These are phyloP conservation scores for Lasioglossum albipes DNA, from an alignment of 1,140 invertebrate species.

Conservation along the genomic window DNA sequence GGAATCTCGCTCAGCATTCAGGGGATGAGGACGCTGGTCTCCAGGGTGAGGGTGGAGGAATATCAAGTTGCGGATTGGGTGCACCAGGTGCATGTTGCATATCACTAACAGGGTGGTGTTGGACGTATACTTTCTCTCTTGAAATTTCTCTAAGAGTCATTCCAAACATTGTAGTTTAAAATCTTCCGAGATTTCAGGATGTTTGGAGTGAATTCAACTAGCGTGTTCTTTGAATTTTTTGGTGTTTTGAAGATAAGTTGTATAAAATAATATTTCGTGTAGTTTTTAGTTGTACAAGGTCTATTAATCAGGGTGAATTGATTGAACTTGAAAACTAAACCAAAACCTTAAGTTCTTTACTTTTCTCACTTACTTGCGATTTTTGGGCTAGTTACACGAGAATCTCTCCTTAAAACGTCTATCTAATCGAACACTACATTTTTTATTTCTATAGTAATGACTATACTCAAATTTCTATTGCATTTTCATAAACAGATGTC, in stretches of 20 bases:
- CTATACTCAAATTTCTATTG: background rate
- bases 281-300: too few species aligned
- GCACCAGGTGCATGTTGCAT: slow-evolving; percentile 71
- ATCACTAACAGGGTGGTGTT: slow-evolving; percentile 55
- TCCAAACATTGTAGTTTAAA: background rate
- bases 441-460: background rate
- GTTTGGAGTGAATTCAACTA: background rate
- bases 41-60: slow-evolving; percentile 23
- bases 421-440: too few species aligned
- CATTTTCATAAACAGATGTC: slow-evolving; percentile 6
- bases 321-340: too few species aligned
- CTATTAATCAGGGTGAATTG: too few species aligned
- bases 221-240: too few species aligned
- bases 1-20: background rate
- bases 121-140: background rate
- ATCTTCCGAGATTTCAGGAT: background rate
- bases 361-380: too few species aligned
- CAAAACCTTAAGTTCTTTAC: too few species aligned
- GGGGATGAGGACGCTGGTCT: background rate
- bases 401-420: too few species aligned
- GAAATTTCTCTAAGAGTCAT: too few species aligned
- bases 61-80: slow-evolving; percentile 26
- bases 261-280: too few species aligned
- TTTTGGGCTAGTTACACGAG: too few species aligned
- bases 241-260: too few species aligned